Percentiles rank a stretch among this genome's conserved stretches.
These are phyloP conservation scores for Seriola aureovittata DNA, from an alignment of 2,113 vertebrate species.

Conservation along the genomic window DNA sequence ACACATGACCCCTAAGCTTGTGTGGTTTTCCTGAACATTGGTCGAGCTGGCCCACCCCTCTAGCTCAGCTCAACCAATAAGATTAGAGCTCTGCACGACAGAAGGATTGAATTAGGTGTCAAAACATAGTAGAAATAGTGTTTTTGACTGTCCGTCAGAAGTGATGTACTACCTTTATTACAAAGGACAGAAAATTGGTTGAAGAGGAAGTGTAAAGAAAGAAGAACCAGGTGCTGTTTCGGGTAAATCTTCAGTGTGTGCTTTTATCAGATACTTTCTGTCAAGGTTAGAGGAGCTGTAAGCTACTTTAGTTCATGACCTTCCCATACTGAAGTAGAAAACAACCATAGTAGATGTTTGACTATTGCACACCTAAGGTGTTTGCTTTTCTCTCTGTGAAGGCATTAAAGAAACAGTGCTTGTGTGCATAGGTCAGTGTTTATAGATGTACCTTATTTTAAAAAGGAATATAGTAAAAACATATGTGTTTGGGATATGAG, in stretches of 20 bases:
- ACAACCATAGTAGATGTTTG: conserved; percentile 17
- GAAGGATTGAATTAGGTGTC: conserved; percentile 48
- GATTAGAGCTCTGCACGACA: conserved; percentile 20
- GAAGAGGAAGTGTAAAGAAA: conserved; percentile 42
- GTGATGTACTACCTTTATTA: conserved; percentile 18
- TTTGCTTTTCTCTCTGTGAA: conserved; percentile 10
- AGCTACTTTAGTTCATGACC: conserved; percentile 43
- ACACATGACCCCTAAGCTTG: conserved; percentile 61
- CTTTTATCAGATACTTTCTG: conserved; percentile 4
- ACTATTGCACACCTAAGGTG: neutral
- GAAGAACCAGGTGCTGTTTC: conserved; percentile 26
- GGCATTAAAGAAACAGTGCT: neutral
- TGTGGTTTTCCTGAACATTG: conserved; percentile 55
- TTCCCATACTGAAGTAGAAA: conserved; percentile 21
- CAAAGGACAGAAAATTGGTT: conserved; percentile 1
- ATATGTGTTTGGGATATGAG: neutral
- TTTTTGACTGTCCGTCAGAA: conserved; percentile 11
- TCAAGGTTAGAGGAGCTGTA: conserved; percentile 50
- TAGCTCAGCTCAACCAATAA: conserved; percentile 64
- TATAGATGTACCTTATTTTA: neutral
- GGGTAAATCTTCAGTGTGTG: conserved; percentile 59
- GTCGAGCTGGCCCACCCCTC: conserved; percentile 14
- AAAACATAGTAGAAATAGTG: conserved; percentile 55
- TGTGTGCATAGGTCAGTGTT: neutral
- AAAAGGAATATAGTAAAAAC: neutral